Percentiles rank a stretch among this genome's conserved stretches.
Conservation (phyloP, 2,113 vertebrate genomes). For the western clawed frog (Xenopus tropicalis) region UCB_Xtro_10.0 CM004443.2:122087501-122088000, state of each 20-base stretch:
- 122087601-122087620: too few species aligned
- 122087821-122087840: background rate
- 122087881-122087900: background rate
- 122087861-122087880: constrained; percentile 13
- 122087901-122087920: constrained; percentile 8
- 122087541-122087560: too few species aligned
- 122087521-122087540: too few species aligned
- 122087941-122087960: constrained; percentile 6
- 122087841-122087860: constrained; percentile 12
- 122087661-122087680: too few species aligned
- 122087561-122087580: too few species aligned
- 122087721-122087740: too few species aligned
- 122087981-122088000: constrained; percentile 24
- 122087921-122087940: constrained; percentile 22
- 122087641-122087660: too few species aligned
- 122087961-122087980: constrained; percentile 9
- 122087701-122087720: too few species aligned
- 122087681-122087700: too few species aligned
- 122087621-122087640: too few species aligned
- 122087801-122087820: background rate
- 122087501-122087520: too few species aligned
- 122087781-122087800: background rate
- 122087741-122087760: background rate
- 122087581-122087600: too few species aligned
- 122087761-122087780: background rate